Conservation (phyloP, 2,113 vertebrate genomes). For the Emydocephalus ijimae region DNA sequence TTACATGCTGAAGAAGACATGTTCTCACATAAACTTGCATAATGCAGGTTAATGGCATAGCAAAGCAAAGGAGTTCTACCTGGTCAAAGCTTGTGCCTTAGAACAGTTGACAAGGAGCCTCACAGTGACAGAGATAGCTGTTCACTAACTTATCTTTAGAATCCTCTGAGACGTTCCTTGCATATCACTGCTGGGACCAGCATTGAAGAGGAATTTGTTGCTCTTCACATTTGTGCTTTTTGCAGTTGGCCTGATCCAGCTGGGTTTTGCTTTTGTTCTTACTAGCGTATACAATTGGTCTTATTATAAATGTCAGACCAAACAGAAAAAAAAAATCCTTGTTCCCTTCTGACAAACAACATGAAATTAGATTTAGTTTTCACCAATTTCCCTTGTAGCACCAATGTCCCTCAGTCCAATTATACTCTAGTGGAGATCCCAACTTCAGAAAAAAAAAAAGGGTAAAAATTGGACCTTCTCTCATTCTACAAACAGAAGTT, state of each 20-base stretch:
- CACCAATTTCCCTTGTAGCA: not conserved
- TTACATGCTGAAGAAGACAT: not conserved
- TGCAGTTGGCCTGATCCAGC: not conserved
- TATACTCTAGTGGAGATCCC: no score
- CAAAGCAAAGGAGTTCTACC: not conserved
- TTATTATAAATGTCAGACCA: not conserved
- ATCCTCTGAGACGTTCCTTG: not conserved
- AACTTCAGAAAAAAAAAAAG: not conserved
- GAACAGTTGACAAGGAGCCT: not conserved
- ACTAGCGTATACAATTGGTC: not conserved
- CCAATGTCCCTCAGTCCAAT: not conserved
- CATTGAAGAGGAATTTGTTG: not conserved
- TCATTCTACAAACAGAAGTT: not conserved
- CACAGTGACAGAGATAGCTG: not conserved
- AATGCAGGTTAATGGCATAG: not conserved
- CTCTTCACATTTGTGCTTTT: not conserved
- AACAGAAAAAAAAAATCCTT: fast-evolving
- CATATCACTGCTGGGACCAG: not conserved
- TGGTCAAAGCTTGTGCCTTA: not conserved
- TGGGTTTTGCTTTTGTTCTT: not conserved
- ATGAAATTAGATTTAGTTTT: not conserved
- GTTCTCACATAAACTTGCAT: not conserved
- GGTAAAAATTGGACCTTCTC: no score
- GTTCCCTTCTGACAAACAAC: not conserved
- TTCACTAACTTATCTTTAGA: not conserved